phyloP scores from a whole-genome alignment of 2,113 vertebrate species.

The Sceloporus undulatus region DNA sequence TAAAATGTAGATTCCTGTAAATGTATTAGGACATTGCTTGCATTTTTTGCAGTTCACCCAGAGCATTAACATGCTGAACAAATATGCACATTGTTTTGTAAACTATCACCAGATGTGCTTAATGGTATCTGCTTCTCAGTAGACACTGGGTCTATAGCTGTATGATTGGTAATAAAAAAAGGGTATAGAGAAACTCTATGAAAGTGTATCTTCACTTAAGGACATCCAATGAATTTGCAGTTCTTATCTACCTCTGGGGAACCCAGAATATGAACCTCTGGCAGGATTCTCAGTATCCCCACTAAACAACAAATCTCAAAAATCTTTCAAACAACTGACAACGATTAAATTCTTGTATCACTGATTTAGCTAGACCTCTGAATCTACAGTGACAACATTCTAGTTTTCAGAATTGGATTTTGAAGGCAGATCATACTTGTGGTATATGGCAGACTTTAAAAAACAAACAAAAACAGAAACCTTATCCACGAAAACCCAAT shows the following conservation, averaged over 20 bases:
- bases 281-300: neutral
- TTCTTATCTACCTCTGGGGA: too few species aligned
- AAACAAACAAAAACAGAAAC: neutral
- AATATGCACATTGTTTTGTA: conserved; percentile 45
- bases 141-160: neutral
- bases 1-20: conserved; percentile 5
- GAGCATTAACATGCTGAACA: conserved; percentile 35
- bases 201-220: neutral
- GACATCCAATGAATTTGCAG: neutral
- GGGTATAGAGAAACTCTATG: neutral
- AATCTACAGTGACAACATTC: neutral
- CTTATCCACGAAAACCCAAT: neutral
- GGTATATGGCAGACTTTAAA: neutral
- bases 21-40: conserved; percentile 35
- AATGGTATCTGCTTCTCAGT: conserved; percentile 19
- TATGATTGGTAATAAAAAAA: neutral
- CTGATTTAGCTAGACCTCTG: neutral
- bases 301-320: neutral
- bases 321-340: neutral
- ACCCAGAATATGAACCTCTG: neutral
- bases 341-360: neutral
- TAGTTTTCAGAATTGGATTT: neutral
- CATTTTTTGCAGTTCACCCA: conserved; percentile 37
- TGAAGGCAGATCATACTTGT: neutral
- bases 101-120: conserved; percentile 40